phyloP scores from a whole-genome alignment of 2,888 invertebrate genomes.

The Aphodius sticticus region DNA sequence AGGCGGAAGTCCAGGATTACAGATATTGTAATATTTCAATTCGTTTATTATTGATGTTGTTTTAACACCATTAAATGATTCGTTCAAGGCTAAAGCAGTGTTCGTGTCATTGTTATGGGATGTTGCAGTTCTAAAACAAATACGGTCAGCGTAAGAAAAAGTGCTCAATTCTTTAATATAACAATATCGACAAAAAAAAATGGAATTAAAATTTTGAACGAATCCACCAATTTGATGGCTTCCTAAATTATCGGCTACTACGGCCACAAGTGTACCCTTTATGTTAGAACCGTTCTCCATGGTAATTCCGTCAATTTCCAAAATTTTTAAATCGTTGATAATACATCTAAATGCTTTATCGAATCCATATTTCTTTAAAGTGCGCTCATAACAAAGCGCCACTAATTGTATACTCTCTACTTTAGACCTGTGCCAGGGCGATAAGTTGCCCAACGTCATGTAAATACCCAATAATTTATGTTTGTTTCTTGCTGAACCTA shows the following conservation, averaged over 20 bases:
- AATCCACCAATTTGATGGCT: slow-evolving; percentile 30
- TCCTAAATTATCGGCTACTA: slow-evolving; percentile 20
- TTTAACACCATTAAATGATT: too few species aligned
- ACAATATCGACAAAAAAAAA: too few species aligned
- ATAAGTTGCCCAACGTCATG: slow-evolving; percentile 16
- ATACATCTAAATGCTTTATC: slow-evolving; percentile 12
- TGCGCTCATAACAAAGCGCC: slow-evolving; percentile 13
- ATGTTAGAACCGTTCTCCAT: too few species aligned
- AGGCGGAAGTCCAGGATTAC: neutral
- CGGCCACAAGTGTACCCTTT: neutral
- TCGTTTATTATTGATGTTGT: too few species aligned
- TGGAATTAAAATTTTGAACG: slow-evolving; percentile 27
- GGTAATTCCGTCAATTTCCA: slow-evolving; percentile 30
- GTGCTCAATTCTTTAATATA: too few species aligned
- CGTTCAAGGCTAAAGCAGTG: neutral
- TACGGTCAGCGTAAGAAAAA: too few species aligned
- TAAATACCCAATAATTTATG: slow-evolving; percentile 23
- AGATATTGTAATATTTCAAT: too few species aligned
- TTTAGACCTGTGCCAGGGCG: slow-evolving; percentile 10
- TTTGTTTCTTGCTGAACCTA: too few species aligned
- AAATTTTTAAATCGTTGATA: slow-evolving; percentile 13
- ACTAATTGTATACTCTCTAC: slow-evolving; percentile 17
- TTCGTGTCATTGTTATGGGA: too few species aligned
- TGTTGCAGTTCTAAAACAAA: too few species aligned
- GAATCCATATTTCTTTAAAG: slow-evolving; percentile 31